Evolutionary conservation across 1,140 invertebrate species (phyloP).

Genomic region (Calephelis virginiensis): DNA sequence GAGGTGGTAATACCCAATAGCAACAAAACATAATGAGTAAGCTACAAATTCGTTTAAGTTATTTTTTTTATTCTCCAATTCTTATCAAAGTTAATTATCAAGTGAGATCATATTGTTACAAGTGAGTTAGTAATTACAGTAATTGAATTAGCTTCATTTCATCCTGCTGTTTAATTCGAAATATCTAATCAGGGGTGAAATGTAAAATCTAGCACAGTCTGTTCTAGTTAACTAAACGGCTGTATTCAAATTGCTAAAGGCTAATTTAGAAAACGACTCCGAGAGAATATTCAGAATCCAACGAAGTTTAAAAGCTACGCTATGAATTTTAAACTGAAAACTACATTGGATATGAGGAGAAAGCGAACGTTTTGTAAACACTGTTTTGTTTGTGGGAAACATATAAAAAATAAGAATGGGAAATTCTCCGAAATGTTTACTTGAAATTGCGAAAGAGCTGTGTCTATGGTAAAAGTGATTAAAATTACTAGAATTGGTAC

Average conservation of each 20-base stretch:
- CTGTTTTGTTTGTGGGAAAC: conserved; percentile 18
- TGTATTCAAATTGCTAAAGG: conserved; percentile 47
- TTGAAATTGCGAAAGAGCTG: no score
- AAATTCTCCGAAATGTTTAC: no score
- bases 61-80: no score
- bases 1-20: no score
- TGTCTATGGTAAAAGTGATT: no score
- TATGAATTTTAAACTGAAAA: conserved; percentile 65
- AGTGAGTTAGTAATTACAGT: background rate
- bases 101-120: no score
- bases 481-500: no score
- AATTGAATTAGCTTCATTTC: background rate
- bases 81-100: no score
- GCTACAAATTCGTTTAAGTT: no score
- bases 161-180: background rate
- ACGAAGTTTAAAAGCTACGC: conserved; percentile 55
- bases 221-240: conserved; percentile 23
- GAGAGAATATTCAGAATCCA: conserved; percentile 50
- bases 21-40: no score
- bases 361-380: conserved; percentile 52
- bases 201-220: conserved; percentile 13
- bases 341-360: conserved; percentile 43
- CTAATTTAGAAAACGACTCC: conserved; percentile 52
- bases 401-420: conserved; percentile 20
- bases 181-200: conserved; percentile 21